phyloP scores from a whole-genome alignment of 2,797 vertebrate genomes.

The Poeciliopsis paucimaculata region DNA sequence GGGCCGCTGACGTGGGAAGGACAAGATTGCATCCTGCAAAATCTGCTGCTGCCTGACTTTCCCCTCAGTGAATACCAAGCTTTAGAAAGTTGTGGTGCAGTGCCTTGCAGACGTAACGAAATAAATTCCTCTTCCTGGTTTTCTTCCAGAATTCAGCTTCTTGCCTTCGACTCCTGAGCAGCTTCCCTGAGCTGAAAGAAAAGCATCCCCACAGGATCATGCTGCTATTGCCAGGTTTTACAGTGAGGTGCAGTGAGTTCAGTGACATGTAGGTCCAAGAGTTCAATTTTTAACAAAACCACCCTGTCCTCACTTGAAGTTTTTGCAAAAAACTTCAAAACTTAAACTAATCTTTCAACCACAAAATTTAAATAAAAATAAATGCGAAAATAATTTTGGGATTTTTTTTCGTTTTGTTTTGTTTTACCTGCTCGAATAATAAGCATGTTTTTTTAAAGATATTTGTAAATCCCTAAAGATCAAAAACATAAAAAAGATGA shows the following conservation, averaged over 20 bases:
- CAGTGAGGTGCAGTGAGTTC: background rate
- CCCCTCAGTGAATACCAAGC: background rate
- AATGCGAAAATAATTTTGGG: too few species aligned
- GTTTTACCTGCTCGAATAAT: too few species aligned
- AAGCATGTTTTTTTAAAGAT: too few species aligned
- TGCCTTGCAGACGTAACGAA: background rate
- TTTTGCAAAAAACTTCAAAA: too few species aligned
- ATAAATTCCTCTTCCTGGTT: background rate
- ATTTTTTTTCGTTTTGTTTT: too few species aligned
- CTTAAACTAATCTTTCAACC: too few species aligned
- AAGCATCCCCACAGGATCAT: background rate
- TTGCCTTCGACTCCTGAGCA: background rate
- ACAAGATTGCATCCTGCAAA: background rate
- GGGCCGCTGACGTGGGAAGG: slow-evolving; percentile 12
- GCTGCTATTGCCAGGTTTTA: background rate
- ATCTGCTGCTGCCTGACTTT: slow-evolving; percentile 1
- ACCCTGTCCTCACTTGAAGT: background rate
- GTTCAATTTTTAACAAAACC: background rate
- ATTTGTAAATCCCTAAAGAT: too few species aligned
- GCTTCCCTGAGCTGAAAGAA: background rate
- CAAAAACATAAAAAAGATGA: too few species aligned
- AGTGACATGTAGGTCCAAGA: background rate
- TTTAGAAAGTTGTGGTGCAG: background rate
- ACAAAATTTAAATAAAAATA: too few species aligned
- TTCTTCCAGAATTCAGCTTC: background rate